A percentile compares a stretch with the other conserved stretches of the same genome.
These are phyloP conservation scores for Folsomia candida DNA, from an alignment of 2,888 invertebrate genomes.

Conservation along the genomic window DNA sequence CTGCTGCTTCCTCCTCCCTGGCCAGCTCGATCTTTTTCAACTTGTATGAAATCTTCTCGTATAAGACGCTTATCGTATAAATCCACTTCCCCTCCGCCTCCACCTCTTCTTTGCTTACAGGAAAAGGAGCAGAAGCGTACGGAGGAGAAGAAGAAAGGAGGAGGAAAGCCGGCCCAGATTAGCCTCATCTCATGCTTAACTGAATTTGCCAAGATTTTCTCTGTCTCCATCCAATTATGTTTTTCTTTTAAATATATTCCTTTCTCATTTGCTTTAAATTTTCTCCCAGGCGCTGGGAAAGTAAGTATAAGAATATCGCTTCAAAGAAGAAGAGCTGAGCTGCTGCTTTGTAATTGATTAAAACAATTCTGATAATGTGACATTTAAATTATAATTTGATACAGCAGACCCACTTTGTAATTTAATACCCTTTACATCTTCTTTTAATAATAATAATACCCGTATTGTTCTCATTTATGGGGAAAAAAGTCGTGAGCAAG, in stretches of 20 bases:
- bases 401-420: no score
- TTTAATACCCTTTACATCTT: no score
- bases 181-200: background rate
- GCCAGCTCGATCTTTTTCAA: background rate
- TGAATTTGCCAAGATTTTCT: background rate
- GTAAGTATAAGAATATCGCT: background rate
- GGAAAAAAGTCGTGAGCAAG: no score
- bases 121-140: no score
- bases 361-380: no score
- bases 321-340: background rate
- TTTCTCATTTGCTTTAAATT: background rate
- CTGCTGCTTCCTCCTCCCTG: no score
- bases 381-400: no score
- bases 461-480: no score
- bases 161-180: background rate
- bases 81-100: slow-evolving; percentile 10
- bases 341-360: background rate
- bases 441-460: no score
- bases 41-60: background rate
- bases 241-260: background rate
- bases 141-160: no score
- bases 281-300: background rate
- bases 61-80: slow-evolving; percentile 11
- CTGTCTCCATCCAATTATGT: background rate
- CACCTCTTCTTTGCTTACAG: background rate